Conservation (phyloP, 1,140 invertebrate genomes). For the Uloborus diversus region DNA sequence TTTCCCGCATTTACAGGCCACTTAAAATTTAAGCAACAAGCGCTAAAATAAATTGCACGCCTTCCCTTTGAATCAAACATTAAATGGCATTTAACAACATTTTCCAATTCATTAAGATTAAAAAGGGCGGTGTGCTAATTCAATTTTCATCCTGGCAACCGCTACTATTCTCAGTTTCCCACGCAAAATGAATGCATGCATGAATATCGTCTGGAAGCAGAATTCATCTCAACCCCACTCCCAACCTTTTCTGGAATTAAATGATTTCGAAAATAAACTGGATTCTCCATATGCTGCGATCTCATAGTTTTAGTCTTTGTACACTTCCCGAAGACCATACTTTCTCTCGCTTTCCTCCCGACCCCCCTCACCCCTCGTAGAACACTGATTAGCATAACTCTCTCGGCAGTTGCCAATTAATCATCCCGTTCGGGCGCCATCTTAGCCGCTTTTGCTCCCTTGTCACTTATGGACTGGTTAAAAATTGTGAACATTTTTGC, state of each 20-base stretch:
- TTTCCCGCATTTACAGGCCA: neutral
- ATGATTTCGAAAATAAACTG: constrained; percentile 39
- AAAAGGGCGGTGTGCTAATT: constrained; percentile 42
- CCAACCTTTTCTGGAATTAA: constrained; percentile 6
- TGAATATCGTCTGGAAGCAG: neutral
- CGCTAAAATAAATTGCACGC: constrained; percentile 29
- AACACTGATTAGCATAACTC: constrained; percentile 33
- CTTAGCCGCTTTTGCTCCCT: neutral
- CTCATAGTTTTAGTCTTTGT: constrained; percentile 15
- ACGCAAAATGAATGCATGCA: neutral
- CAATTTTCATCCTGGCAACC: constrained; percentile 26
- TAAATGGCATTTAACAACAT: constrained; percentile 17
- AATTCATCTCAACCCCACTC: no score
- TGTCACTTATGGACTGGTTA: constrained; percentile 23
- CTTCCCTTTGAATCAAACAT: constrained; percentile 12
- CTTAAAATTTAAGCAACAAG: constrained; percentile 27
- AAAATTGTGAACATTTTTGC: constrained; percentile 3
- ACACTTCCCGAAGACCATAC: neutral
- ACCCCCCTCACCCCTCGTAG: neutral
- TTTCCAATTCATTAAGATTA: constrained; percentile 52
- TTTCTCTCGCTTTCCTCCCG: neutral
- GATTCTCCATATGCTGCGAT: constrained; percentile 18
- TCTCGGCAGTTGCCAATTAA: constrained; percentile 17
- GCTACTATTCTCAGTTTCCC: neutral
- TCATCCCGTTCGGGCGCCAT: constrained; percentile 9